Evolutionary conservation across 2,113 vertebrate genomes (phyloP).

Genomic region (Indicator maculatus): DNA sequence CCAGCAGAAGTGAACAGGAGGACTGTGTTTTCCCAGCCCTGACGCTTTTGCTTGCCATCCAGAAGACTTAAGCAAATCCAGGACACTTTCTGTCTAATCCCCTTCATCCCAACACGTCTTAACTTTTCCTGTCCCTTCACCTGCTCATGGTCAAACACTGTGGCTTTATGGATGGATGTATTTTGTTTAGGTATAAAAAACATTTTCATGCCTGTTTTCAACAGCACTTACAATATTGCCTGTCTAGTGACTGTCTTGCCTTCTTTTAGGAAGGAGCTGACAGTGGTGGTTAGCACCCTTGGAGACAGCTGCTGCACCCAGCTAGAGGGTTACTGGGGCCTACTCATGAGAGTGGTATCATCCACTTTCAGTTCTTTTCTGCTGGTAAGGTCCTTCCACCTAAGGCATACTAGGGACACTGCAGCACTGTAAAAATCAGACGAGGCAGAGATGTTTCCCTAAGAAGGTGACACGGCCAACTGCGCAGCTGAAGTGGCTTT

Average conservation of each 20-base stretch:
- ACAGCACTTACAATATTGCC: neutral
- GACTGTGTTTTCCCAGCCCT: neutral
- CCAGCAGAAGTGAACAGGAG: neutral
- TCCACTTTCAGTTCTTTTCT: neutral
- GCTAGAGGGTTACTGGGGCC: neutral
- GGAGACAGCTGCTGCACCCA: neutral
- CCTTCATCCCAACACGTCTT: neutral
- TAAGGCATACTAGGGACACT: no score
- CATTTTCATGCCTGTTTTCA: neutral
- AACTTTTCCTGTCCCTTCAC: neutral
- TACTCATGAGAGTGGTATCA: no score
- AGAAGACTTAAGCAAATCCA: neutral
- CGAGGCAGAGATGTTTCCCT: no score
- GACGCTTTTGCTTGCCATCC: neutral
- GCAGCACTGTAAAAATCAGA: no score
- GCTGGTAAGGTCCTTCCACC: neutral
- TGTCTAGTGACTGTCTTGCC: neutral
- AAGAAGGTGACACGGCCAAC: no score
- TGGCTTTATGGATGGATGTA: neutral
- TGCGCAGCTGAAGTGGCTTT: no score
- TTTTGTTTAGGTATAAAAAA: neutral
- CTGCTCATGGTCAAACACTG: neutral
- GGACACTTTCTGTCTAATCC: neutral
- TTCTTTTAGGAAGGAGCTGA: neutral
- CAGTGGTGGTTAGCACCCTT: neutral